Evolutionary conservation across 1,140 invertebrate genomes (phyloP).

Genomic region (Idris sp.): DNA sequence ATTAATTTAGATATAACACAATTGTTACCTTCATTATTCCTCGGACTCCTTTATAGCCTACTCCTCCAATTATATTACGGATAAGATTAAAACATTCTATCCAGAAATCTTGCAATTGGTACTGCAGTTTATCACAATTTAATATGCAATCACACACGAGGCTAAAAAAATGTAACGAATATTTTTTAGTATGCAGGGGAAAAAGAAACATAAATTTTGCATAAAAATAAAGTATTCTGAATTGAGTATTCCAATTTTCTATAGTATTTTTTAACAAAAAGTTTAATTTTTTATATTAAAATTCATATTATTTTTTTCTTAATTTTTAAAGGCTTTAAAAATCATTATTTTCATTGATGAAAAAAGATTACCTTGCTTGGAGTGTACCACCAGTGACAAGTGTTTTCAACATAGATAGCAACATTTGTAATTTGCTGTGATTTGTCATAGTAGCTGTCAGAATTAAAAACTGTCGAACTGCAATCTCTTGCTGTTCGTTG

Average conservation of each 20-base stretch:
- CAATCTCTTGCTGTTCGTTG: slow-evolving; percentile 84
- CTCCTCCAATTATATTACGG: slow-evolving; percentile 89
- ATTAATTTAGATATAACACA: too few species aligned
- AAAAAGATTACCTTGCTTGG: slow-evolving; percentile 79
- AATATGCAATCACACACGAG: slow-evolving; percentile 91
- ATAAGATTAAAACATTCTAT: slow-evolving; percentile 92
- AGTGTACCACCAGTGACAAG: slow-evolving; percentile 84
- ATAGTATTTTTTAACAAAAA: too few species aligned
- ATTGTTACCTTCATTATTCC: slow-evolving; percentile 91
- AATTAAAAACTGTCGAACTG: slow-evolving; percentile 84
- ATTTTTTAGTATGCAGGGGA: too few species aligned
- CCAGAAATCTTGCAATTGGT: slow-evolving; percentile 90
- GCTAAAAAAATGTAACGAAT: slow-evolving; percentile 73
- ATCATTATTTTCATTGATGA: too few species aligned
- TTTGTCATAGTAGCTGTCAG: slow-evolving; percentile 84
- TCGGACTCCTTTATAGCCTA: slow-evolving; percentile 96
- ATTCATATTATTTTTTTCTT: too few species aligned
- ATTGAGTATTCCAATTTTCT: too few species aligned
- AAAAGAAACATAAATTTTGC: too few species aligned
- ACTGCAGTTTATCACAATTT: slow-evolving; percentile 86
- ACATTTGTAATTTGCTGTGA: slow-evolving; percentile 83
- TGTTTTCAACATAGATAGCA: slow-evolving; percentile 85
- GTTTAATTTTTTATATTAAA: too few species aligned
- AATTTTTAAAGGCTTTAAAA: too few species aligned
- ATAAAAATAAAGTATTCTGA: too few species aligned